Evolutionary conservation across 2,797 vertebrate species (phyloP).

Genomic region (Cercopithecus diana): DNA sequence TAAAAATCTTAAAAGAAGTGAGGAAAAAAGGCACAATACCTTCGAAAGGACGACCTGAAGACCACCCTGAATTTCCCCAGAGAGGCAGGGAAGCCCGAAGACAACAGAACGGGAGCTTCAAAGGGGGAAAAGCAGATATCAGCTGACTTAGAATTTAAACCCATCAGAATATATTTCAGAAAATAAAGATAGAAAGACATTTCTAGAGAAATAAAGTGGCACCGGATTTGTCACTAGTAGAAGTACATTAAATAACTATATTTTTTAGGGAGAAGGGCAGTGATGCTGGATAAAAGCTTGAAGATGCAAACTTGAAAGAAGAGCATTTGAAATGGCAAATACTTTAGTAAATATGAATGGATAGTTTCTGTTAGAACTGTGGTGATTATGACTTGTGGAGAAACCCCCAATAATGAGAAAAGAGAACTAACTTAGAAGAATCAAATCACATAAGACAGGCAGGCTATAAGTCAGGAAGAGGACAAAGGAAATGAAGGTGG

Average conservation of each 20-base stretch:
- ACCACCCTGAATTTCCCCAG: accelerated
- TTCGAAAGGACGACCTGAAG: background rate
- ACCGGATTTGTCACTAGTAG: background rate
- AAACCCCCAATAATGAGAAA: background rate
- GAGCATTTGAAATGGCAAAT: background rate
- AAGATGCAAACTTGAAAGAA: background rate
- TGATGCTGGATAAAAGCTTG: background rate
- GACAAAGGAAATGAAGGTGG: background rate
- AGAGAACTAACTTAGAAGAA: background rate
- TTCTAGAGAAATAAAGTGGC: background rate
- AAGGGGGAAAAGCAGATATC: background rate
- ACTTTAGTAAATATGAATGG: background rate
- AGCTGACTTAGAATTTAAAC: background rate
- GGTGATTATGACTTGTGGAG: background rate
- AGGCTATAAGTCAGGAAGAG: background rate
- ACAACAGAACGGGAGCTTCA: accelerated
- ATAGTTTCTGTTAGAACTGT: background rate
- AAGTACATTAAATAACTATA: background rate
- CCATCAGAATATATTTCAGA: background rate
- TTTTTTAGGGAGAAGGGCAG: background rate
- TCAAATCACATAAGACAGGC: background rate
- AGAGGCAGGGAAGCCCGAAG: background rate
- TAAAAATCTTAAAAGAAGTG: background rate
- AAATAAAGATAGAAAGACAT: background rate
- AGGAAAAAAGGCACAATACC: background rate